Conservation (phyloP, 1,140 invertebrate genomes). For the Drosophila oshimai region DNA sequence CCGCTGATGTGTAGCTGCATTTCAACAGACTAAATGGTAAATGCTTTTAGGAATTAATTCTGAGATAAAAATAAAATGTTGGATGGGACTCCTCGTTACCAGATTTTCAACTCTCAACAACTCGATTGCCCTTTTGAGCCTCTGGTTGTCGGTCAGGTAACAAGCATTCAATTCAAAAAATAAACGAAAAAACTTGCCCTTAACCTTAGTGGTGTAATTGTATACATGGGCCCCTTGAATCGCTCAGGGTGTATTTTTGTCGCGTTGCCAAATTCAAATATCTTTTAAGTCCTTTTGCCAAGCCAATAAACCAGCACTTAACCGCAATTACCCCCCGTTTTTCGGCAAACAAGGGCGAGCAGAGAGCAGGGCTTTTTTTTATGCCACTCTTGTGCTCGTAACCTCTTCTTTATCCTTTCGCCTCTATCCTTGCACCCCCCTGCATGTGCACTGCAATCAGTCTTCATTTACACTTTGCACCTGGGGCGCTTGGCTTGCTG, state of each 20-base stretch:
- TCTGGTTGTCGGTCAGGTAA: conserved; percentile 10
- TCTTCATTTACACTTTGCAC: conserved; percentile 81
- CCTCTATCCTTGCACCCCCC: conserved; percentile 35
- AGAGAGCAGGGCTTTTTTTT: conserved; percentile 63
- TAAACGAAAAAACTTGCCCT: conserved; percentile 33
- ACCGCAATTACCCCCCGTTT: conserved; percentile 77
- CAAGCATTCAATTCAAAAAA: conserved; percentile 7
- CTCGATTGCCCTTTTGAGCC: background rate
- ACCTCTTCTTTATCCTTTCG: background rate
- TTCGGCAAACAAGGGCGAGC: conserved; percentile 64
- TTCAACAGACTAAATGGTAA: conserved; percentile 18
- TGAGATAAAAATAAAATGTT: background rate
- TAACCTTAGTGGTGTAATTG: conserved; percentile 38
- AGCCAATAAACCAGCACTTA: conserved; percentile 80
- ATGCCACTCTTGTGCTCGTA: conserved; percentile 26
- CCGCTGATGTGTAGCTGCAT: conserved; percentile 1
- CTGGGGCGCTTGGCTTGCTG: conserved; percentile 59
- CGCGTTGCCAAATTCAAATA: conserved; percentile 59
- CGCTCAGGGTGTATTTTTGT: conserved; percentile 24
- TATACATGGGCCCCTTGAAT: background rate
- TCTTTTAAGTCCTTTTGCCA: conserved; percentile 76
- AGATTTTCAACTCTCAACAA: background rate
- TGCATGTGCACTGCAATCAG: conserved; percentile 73
- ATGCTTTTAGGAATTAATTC: conserved; percentile 57
- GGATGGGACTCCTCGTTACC: too few relatives aligned